Evolutionary conservation across 2,113 vertebrate species (phyloP).

Genomic region (Corvus moneduloides): DNA sequence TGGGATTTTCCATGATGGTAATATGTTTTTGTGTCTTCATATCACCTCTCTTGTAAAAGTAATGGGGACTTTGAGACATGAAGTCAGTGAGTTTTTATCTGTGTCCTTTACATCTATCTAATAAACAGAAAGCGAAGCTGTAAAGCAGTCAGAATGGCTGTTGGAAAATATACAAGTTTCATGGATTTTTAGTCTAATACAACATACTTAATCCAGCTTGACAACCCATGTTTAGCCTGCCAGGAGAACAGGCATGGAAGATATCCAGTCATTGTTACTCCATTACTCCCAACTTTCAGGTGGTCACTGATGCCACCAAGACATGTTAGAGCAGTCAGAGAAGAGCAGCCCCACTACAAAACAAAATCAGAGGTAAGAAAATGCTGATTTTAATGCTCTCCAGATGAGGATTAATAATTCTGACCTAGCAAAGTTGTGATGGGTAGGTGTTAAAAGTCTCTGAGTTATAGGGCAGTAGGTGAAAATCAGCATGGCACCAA

Average conservation of each 20-base stretch:
- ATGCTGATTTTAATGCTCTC: background rate
- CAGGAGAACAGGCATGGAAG: background rate
- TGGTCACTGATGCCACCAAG: fast-evolving
- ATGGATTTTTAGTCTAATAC: background rate
- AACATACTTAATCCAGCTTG: background rate
- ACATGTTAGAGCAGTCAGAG: background rate
- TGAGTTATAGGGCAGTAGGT: background rate
- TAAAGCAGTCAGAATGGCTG: background rate
- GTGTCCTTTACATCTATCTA: background rate
- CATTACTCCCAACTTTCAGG: background rate
- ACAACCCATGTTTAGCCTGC: background rate
- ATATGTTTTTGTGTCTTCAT: background rate
- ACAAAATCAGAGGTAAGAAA: background rate
- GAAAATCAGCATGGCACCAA: background rate
- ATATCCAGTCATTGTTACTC: background rate
- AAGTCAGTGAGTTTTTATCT: background rate
- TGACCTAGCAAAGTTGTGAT: background rate
- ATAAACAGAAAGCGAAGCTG: background rate
- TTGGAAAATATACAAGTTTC: background rate
- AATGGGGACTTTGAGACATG: background rate
- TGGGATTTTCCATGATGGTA: background rate
- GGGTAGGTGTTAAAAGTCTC: background rate
- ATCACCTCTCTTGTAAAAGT: background rate
- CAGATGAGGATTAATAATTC: background rate
- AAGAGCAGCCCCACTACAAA: background rate